Conservation (phyloP, 1,140 invertebrate species). For the Mamestra configurata region DNA sequence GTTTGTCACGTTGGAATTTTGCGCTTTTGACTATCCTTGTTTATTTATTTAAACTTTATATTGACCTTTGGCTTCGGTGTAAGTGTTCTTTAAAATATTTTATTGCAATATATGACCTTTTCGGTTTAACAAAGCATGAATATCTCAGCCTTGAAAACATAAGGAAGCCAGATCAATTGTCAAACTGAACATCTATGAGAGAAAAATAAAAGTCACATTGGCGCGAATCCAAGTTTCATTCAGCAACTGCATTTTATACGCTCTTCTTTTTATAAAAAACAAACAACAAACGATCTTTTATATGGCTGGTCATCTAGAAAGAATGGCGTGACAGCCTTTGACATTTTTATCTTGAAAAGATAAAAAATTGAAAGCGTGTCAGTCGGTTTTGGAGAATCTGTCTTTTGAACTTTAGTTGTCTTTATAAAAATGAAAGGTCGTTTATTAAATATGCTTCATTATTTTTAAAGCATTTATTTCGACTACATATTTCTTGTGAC, state of each 20-base stretch:
- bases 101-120: not conserved
- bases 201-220: slow-evolving; percentile 7
- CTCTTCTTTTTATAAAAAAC: slow-evolving; percentile 1
- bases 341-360: not conserved
- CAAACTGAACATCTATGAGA: not conserved
- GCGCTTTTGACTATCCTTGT: no score
- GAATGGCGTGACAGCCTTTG: not conserved
- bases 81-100: no score
- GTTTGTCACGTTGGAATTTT: no score
- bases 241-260: slow-evolving; percentile 17
- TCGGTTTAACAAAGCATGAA: not conserved
- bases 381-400: not conserved
- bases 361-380: not conserved
- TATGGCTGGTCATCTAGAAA: not conserved
- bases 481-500: not conserved
- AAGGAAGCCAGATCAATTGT: slow-evolving; percentile 3
- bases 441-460: not conserved
- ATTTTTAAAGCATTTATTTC: no score
- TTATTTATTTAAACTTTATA: no score
- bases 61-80: no score
- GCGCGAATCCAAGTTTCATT: slow-evolving; percentile 1
- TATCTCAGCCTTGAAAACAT: not conserved
- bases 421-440: not conserved
- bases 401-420: not conserved
- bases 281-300: slow-evolving; percentile 11